Evolutionary conservation across 2,113 vertebrate species (phyloP).

Genomic region (Bubalus kerabau): DNA sequence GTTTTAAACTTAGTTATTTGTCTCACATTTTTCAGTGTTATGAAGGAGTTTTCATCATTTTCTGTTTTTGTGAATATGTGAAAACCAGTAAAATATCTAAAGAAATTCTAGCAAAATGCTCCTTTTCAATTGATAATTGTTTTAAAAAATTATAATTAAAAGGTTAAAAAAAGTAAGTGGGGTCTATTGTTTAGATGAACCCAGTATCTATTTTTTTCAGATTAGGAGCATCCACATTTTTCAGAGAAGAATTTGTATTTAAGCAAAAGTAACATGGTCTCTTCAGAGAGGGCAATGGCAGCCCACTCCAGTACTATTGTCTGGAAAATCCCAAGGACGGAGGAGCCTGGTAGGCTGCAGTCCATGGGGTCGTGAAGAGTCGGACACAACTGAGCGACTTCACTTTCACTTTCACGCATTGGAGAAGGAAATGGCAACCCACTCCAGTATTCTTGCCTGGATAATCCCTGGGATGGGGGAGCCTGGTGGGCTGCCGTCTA

Average conservation of each 20-base stretch:
- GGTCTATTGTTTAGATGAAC: neutral
- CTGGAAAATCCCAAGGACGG: too few species aligned
- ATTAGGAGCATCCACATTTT: neutral
- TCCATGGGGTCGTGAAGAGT: too few species aligned
- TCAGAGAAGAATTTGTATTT: neutral
- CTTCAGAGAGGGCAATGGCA: too few species aligned
- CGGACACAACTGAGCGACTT: too few species aligned
- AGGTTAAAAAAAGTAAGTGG: neutral
- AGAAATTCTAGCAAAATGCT: neutral
- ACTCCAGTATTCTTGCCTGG: too few species aligned
- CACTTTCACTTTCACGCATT: too few species aligned
- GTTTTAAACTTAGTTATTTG: neutral
- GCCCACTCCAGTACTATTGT: too few species aligned
- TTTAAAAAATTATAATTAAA: neutral
- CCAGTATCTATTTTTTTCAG: neutral
- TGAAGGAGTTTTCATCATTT: neutral
- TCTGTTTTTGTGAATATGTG: neutral
- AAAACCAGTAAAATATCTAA: neutral
- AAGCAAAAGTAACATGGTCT: neutral
- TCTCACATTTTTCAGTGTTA: neutral
- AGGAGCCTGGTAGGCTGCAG: too few species aligned
- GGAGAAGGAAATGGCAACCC: too few species aligned
- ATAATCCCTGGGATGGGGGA: too few species aligned
- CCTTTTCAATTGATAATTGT: neutral
- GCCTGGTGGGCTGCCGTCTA: too few species aligned